Evolutionary conservation across 1,140 invertebrate species (phyloP).

Genomic region (Heterodera schachtii): DNA sequence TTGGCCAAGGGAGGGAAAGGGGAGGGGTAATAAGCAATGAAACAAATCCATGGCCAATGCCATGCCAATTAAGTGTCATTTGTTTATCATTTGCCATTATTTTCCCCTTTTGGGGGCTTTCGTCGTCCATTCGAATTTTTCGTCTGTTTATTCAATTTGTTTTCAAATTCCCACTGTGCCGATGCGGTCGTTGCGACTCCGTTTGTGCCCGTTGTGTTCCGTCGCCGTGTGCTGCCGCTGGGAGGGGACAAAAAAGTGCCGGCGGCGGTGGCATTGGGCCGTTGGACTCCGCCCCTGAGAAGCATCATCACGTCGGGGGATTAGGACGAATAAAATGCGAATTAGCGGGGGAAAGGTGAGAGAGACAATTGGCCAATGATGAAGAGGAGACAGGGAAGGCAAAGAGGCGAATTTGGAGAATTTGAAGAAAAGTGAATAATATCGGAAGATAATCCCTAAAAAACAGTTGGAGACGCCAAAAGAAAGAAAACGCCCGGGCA

Average conservation of each 20-base stretch:
- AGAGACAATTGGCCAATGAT: not conserved
- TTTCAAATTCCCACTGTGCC: not conserved
- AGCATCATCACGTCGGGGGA: not conserved
- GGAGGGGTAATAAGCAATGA: too few species aligned
- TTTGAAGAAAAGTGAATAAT: too few species aligned
- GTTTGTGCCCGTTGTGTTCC: not conserved
- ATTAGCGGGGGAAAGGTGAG: not conserved
- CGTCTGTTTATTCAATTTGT: not conserved
- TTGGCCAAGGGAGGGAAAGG: not conserved
- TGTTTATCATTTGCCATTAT: not conserved
- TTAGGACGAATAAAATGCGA: not conserved
- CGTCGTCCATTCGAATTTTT: not conserved
- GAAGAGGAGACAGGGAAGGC: too few species aligned
- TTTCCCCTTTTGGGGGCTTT: not conserved
- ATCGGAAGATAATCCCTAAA: too few species aligned
- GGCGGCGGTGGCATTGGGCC: not conserved
- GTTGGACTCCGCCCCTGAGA: constrained; percentile 13
- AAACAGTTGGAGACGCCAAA: too few species aligned
- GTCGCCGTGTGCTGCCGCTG: constrained; percentile 5
- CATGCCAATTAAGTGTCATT: too few species aligned
- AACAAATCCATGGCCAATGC: too few species aligned
- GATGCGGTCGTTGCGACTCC: not conserved
- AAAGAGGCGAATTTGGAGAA: too few species aligned
- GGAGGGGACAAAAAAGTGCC: not conserved
- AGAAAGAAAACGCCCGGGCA: too few species aligned